A percentile compares a stretch with the other conserved stretches of the same genome.
Conservation (phyloP, 2,113 vertebrate genomes). For the Bujurquina vittata region DNA sequence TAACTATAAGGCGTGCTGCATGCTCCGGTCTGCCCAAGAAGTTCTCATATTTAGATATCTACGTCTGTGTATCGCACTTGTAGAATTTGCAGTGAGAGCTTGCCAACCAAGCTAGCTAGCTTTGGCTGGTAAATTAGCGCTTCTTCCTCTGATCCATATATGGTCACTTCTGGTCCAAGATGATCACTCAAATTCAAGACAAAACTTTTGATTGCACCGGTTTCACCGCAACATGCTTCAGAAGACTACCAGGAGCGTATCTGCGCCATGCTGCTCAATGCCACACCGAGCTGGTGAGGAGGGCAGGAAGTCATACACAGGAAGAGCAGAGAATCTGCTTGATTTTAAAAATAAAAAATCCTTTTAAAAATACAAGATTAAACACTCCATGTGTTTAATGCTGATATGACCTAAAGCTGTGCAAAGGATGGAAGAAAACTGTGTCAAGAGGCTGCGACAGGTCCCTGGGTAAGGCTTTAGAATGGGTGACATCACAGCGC, state of each 20-base stretch:
- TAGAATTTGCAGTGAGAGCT: too few species aligned
- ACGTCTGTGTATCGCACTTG: too few species aligned
- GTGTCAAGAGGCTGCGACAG: not conserved
- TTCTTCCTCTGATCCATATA: too few species aligned
- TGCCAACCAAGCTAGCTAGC: too few species aligned
- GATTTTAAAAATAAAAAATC: not conserved
- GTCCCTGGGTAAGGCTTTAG: not conserved
- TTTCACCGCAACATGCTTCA: not conserved
- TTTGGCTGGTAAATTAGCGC: not conserved
- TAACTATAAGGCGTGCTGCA: not conserved
- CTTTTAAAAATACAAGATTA: not conserved
- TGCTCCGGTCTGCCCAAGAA: not conserved
- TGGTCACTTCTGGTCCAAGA: too few species aligned
- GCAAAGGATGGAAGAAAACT: not conserved
- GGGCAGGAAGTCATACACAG: not conserved
- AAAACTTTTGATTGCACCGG: not conserved
- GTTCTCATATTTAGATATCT: too few species aligned
- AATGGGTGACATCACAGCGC: not conserved
- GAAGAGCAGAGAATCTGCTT: not conserved
- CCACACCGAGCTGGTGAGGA: not conserved
- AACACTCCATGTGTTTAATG: not conserved
- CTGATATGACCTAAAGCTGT: not conserved
- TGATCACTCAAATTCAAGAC: too few species aligned
- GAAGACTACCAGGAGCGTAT: too few species aligned
- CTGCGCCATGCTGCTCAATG: not conserved